phyloP scores from a whole-genome alignment of 2,797 vertebrate genomes.

The Gymnopithys bicolor region DNA sequence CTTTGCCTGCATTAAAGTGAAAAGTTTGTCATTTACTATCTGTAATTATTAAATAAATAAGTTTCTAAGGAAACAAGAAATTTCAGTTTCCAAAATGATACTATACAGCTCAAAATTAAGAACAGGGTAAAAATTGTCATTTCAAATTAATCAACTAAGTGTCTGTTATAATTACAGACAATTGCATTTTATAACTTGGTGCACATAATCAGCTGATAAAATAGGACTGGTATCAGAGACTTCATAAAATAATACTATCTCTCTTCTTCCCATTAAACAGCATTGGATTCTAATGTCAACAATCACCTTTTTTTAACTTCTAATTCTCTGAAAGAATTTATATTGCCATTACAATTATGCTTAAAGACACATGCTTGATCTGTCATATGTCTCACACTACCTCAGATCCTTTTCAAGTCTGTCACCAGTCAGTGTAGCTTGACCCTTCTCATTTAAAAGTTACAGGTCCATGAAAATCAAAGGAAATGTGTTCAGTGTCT shows the following conservation, averaged over 20 bases:
- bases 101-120: background rate
- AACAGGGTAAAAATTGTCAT: background rate
- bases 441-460: background rate
- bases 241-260: background rate
- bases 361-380: background rate
- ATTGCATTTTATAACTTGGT: background rate
- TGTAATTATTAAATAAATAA: background rate
- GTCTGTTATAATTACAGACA: background rate
- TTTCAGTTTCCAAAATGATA: background rate
- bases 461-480: background rate
- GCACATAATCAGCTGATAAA: background rate
- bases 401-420: constrained; percentile 20
- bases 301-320: background rate
- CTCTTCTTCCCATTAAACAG: background rate
- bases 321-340: constrained; percentile 19
- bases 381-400: background rate
- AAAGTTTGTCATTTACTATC: background rate
- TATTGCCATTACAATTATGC: background rate
- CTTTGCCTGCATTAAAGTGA: background rate
- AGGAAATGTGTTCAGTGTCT: background rate
- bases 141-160: background rate
- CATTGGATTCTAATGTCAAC: background rate
- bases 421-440: background rate
- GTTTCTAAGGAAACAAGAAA: background rate
- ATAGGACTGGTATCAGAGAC: background rate